These are phyloP conservation scores for Troilus luridus DNA, from an alignment of 2,888 invertebrate species.

Conservation along the genomic window DNA sequence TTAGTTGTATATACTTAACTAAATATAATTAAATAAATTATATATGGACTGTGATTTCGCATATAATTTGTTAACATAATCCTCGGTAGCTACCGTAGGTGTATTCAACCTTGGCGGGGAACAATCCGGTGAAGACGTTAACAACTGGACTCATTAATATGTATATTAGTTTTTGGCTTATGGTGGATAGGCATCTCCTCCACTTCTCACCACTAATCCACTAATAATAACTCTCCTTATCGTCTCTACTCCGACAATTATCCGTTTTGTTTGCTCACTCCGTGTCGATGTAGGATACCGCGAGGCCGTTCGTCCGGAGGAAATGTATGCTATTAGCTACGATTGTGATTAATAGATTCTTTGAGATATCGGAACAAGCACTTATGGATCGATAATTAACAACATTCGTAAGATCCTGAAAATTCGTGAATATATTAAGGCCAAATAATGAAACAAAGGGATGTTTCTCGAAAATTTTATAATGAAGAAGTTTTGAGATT, in stretches of 20 bases:
- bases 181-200: not conserved
- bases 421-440: not conserved
- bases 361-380: not conserved
- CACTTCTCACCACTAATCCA: conserved; percentile 31
- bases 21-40: not conserved
- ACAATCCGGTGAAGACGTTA: not conserved
- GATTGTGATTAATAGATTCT: conserved; percentile 26
- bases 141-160: conserved; percentile 1
- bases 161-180: conserved; percentile 23
- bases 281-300: not conserved
- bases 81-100: not conserved
- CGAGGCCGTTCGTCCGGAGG: not conserved
- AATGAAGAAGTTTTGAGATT: too few species aligned
- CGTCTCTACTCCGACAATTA: not conserved
- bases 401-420: not conserved
- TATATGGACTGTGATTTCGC: not conserved
- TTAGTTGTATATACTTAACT: not conserved
- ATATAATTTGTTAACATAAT: not conserved
- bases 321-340: not conserved
- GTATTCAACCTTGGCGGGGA: not conserved
- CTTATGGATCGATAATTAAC: not conserved
- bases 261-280: conserved; percentile 16
- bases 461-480: too few species aligned
- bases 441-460: too few species aligned
- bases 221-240: conserved; percentile 11